phyloP scores from a whole-genome alignment of 2,113 vertebrate genomes.

The Urocolius indicus region DNA sequence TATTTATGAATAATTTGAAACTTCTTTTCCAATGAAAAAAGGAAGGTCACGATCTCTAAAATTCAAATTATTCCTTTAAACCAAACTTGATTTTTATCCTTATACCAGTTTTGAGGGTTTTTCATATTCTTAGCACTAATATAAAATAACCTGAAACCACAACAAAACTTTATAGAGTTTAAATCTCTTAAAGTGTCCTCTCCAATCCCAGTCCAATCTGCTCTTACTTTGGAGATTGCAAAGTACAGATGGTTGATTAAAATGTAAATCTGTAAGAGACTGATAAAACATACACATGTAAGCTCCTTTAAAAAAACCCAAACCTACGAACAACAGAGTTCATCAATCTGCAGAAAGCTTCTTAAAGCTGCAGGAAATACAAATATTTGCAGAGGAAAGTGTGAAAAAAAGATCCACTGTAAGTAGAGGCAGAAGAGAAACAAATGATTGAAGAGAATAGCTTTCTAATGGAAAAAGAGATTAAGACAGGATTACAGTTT shows the following conservation, averaged over 20 bases:
- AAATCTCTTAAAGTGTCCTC: slow-evolving; percentile 36
- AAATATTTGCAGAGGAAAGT: neutral
- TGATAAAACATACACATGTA: slow-evolving; percentile 31
- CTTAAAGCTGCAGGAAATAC: neutral
- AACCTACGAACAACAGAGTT: neutral
- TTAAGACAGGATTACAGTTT: slow-evolving; percentile 22
- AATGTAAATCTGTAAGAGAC: slow-evolving; percentile 32
- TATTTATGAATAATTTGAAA: neutral
- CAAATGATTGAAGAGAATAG: neutral
- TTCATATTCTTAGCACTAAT: neutral
- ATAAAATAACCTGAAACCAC: neutral
- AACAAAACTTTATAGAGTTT: neutral
- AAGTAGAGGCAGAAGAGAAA: neutral
- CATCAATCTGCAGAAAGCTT: neutral
- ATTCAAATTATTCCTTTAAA: neutral
- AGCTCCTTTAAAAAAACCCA: neutral
- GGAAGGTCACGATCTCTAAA: neutral
- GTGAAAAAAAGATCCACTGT: neutral
- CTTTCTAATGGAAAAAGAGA: slow-evolving; percentile 5
- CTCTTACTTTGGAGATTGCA: neutral
- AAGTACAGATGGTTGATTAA: slow-evolving; percentile 55
- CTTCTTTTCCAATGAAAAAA: neutral
- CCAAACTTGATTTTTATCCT: neutral
- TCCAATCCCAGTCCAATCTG: slow-evolving; percentile 30
- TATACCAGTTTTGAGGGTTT: neutral